These are phyloP conservation scores for Drosophila acutilabella DNA, from an alignment of 2,888 invertebrate species.

Conservation along the genomic window DNA sequence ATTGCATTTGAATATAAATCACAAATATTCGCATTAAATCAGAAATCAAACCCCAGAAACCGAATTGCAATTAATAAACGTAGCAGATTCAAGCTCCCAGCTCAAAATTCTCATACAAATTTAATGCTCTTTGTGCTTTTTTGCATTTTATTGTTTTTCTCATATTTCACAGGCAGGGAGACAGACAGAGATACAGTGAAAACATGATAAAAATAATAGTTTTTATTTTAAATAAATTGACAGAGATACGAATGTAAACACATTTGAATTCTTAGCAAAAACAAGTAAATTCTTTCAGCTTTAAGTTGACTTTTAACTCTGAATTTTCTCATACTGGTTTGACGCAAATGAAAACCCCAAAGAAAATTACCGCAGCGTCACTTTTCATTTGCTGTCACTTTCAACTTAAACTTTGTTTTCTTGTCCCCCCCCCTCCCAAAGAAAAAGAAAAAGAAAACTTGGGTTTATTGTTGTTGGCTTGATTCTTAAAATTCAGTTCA, in stretches of 20 bases:
- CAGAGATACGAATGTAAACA: background rate
- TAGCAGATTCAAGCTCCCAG: background rate
- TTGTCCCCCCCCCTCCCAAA: background rate
- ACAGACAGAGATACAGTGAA: background rate
- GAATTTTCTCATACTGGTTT: background rate
- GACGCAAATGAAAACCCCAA: background rate
- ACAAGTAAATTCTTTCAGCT: background rate
- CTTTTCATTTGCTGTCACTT: constrained; percentile 23
- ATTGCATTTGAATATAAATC: constrained; percentile 57
- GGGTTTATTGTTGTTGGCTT: constrained; percentile 21
- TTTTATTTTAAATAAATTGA: background rate
- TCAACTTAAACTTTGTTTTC: constrained; percentile 16
- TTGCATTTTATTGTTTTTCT: constrained; percentile 11
- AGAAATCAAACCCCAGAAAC: constrained; percentile 21
- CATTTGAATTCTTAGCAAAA: background rate
- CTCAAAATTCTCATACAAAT: constrained; percentile 1
- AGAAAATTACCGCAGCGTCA: constrained; percentile 26
- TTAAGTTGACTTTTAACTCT: too few relatives aligned
- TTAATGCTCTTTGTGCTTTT: constrained; percentile 3
- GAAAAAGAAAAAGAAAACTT: background rate
- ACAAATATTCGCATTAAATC: constrained; percentile 26
- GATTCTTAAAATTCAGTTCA: too few relatives aligned
- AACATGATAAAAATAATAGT: background rate
- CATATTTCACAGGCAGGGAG: constrained; percentile 5
- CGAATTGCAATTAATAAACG: constrained; percentile 39